Evolutionary conservation across 2,113 vertebrate genomes (phyloP).

Genomic region (Dasyurus viverrinus): DNA sequence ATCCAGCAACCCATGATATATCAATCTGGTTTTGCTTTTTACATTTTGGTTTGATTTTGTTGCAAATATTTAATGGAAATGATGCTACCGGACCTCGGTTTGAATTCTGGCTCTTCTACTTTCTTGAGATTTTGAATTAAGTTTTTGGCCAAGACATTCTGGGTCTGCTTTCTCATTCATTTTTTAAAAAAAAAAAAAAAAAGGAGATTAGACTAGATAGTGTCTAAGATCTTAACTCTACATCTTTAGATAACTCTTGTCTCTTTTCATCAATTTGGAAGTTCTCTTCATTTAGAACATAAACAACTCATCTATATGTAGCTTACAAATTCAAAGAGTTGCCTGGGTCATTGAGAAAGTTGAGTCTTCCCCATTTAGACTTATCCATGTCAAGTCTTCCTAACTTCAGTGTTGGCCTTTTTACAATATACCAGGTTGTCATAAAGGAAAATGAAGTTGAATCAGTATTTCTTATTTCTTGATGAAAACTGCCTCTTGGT

Average conservation of each 20-base stretch:
- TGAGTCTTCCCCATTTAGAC: too few species aligned
- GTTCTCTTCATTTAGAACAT: not conserved
- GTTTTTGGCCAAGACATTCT: not conserved
- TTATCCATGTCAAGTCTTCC: too few species aligned
- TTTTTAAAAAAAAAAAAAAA: not conserved
- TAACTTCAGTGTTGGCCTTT: not conserved
- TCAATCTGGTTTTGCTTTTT: not conserved
- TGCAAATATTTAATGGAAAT: not conserved
- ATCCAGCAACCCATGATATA: not conserved
- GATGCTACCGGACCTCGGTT: not conserved
- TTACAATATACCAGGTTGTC: not conserved
- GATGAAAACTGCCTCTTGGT: not conserved
- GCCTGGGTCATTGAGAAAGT: not conserved
- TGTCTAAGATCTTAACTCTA: not conserved
- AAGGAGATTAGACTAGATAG: not conserved
- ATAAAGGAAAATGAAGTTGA: not conserved
- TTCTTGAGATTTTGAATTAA: not conserved
- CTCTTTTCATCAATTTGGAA: not conserved
- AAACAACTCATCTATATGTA: not conserved
- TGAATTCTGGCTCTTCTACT: not conserved
- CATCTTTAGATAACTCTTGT: not conserved
- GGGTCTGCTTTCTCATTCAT: not conserved
- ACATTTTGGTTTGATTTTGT: not conserved
- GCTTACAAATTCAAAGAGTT: not conserved
- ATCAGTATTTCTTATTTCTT: not conserved